phyloP scores from a whole-genome alignment of 2,888 invertebrate species.

The Chrysopilus asiliformis region DNA sequence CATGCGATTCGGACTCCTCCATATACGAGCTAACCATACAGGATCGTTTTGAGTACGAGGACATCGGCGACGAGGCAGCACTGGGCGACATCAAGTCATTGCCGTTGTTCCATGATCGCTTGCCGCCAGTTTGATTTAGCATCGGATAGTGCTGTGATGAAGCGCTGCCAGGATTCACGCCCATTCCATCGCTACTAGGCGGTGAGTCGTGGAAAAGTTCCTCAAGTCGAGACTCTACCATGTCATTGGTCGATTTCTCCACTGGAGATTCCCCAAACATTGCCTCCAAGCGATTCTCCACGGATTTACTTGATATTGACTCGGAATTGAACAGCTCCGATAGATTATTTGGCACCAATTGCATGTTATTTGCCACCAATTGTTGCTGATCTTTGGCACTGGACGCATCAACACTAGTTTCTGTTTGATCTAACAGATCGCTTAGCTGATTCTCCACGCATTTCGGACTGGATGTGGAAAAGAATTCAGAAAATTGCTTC shows the following conservation, averaged over 20 bases:
- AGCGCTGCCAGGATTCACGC: not conserved
- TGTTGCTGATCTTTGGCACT: slow-evolving; percentile 14
- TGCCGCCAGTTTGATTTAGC: slow-evolving; percentile 10
- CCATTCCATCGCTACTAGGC: not conserved
- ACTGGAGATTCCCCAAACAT: slow-evolving; percentile 36
- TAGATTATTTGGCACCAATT: slow-evolving; percentile 15
- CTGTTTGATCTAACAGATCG: slow-evolving; percentile 24
- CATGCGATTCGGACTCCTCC: slow-evolving; percentile 12
- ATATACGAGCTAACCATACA: slow-evolving; percentile 13
- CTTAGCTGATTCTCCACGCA: slow-evolving; percentile 22
- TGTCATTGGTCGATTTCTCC: slow-evolving; percentile 22
- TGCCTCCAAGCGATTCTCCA: slow-evolving; percentile 34
- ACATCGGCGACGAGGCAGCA: slow-evolving; percentile 14
- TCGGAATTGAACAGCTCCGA: slow-evolving; percentile 30
- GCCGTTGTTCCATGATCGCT: slow-evolving; percentile 14
- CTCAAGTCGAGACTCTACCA: slow-evolving; percentile 31
- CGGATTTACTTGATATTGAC: slow-evolving; percentile 29
- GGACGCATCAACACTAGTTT: slow-evolving; percentile 10
- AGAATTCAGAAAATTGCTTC: slow-evolving; percentile 28
- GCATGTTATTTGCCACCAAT: slow-evolving; percentile 9
- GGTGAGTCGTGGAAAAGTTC: slow-evolving; percentile 30
- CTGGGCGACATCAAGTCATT: slow-evolving; percentile 15
- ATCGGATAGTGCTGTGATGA: slow-evolving; percentile 10
- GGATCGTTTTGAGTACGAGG: slow-evolving; percentile 13
- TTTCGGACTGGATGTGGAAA: slow-evolving; percentile 28